Evolutionary conservation across 1,140 invertebrate genomes (phyloP), one percentile per base, ranked within the genome.

Genomic region (Eubasilissa regina): DNA sequence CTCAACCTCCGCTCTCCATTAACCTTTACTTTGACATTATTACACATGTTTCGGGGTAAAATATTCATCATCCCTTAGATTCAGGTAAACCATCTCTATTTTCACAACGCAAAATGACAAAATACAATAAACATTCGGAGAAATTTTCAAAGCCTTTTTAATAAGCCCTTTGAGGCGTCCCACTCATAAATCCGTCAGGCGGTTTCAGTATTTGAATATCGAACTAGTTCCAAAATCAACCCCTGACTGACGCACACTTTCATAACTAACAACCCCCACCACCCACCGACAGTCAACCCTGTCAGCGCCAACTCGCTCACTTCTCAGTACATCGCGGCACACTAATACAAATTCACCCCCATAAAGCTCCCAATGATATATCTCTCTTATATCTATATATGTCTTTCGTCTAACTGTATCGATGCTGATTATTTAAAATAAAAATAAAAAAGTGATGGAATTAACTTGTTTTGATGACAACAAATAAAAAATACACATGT

Each of bases 141-240:
- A 35, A 35, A 35, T 35, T 35, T 35, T 35, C 25, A 35, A 35
- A 7, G 21, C 7, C 9, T 48, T 13, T 43, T 10, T 68, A 68
- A 68, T 68, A 47, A 45, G 45, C 44, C 43, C 64, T 68, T 47
- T 68, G 6, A 35, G 8, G 1, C 44, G 35, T 12, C 64, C 64
- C 64, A 45, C 21, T 43, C 35, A 21, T 44, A 35, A 68, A 68
- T 68, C 44, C 45, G 64, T 17, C 64, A 68, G 64, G 15, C 19
- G 35, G 35, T 64, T 64, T 75, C 73, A n/a, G 12, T 58, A 35
- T 75, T 75, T 75, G 73, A 75, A 75, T 58, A 75, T 75, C 53
- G 73, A 75, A 75, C 35, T 58, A 58, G 55, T 43, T 17, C n/a
- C 47, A 53, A 58, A 73, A 73, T 73, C 51, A 53, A 73, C 51